A percentile compares a stretch with the other conserved stretches of the same genome.
These are phyloP conservation scores for Leptodactylus fuscus DNA, from an alignment of 2,113 vertebrate genomes.

Conservation along the genomic window DNA sequence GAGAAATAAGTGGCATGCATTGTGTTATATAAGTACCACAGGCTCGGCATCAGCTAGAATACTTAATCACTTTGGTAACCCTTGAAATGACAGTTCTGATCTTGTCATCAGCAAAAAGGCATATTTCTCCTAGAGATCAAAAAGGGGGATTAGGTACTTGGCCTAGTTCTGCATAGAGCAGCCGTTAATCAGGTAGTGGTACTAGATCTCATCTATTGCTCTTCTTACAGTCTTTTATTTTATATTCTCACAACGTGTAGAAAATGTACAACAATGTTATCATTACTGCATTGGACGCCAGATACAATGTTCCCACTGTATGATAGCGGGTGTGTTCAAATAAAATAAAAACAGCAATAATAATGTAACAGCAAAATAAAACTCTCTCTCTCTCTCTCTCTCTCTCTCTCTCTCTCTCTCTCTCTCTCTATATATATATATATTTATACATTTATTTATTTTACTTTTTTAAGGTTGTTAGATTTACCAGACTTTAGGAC, in stretches of 20 bases:
- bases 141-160: slow-evolving; percentile 30
- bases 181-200: slow-evolving; percentile 30
- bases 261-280: slow-evolving; percentile 1
- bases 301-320: background rate
- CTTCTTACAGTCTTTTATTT: slow-evolving; percentile 13
- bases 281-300: background rate
- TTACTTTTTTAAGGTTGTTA: no score
- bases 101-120: slow-evolving; percentile 45
- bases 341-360: slow-evolving; percentile 5
- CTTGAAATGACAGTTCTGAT: slow-evolving; percentile 20
- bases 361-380: no score
- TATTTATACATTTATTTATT: no score
- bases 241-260: background rate
- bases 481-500: no score
- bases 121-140: slow-evolving; percentile 36
- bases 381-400: no score
- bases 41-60: slow-evolving; percentile 15
- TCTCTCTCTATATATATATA: no score
- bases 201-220: slow-evolving; percentile 18
- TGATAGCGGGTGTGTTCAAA: background rate
- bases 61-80: slow-evolving; percentile 41
- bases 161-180: slow-evolving; percentile 9
- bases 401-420: no score
- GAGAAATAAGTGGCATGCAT: background rate
- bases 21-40: background rate